Evolutionary conservation across 2,113 vertebrate genomes (phyloP), one percentile per base, ranked within the genome.

Genomic region (Oncorhynchus masou): DNA sequence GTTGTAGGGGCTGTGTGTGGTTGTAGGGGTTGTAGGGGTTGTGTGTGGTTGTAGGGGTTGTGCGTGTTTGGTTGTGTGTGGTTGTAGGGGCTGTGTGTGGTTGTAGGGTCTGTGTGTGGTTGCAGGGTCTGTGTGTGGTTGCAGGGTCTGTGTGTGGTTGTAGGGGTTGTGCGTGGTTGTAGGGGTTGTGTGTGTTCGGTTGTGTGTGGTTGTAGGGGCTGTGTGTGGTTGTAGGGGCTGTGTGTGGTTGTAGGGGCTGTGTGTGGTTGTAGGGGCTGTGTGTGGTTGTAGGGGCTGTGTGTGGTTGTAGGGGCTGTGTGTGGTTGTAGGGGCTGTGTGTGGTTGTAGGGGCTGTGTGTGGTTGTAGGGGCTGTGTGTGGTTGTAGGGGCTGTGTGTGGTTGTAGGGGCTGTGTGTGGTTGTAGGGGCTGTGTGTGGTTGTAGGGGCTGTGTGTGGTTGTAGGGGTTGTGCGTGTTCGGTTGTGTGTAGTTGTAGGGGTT

Each of bases 91-190:
- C 77, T 12, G 25, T 25, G 25, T 0, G 2, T 25, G 25, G 27
- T 3, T 29, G 27, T 51, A n/a, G n/a, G n/a, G n/a, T n/a, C n/a
- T n/a, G 1, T 16, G 76, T 27, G 25, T 27, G 59, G 80, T 79
- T 12, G 29, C 16, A 2, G 20, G 76, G 59, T 79, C 76, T 12
- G 45, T 49, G 68, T 24, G 31, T 2, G 25, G 25, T 5, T 31
- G 31, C 19, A 2, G 20, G 75, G 59, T 79, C 76, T 12, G 45
- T 49, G 68, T 2, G 31, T 31, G 1, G 29, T 4, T 29, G 29
- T 54, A 2, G n/a, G 20, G 76, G 59, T 77, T 4, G 45, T 49
- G 68, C 15, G 29, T 29, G 29, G 29, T 29, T 29, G 29, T 29
- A 29, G 29, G 29, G 31, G 31, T 6, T 31, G 31, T 31, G 31